Base-by-base conservation (phyloP, 2,888 invertebrate genomes). In the Apotomis turbidana region DNA sequence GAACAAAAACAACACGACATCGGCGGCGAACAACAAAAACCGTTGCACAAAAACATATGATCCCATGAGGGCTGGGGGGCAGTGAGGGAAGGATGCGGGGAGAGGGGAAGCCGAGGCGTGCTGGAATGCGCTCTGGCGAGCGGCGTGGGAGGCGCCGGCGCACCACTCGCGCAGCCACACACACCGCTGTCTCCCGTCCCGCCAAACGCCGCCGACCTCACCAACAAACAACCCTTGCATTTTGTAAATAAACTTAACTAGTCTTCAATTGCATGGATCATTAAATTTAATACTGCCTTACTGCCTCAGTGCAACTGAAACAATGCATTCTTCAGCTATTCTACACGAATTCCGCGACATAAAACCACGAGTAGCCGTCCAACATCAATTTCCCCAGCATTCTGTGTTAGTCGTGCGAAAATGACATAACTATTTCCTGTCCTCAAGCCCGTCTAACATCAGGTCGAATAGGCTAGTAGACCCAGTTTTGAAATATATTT, bases 1-100 rank as follows among this genome's bases (percentile, higher is more conserved):
- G 77, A 86, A 85, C 83, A 90, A 91, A 91, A 93, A 90, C 83
- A 87, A 90, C 83, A 85, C 85, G 87, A 88, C 84, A 83, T 87
- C 88, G 89, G 90, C 91, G 92, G 92, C 87, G 88, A 92, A 92
- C 91, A 91, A 93, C 93, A 93, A 93, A 93, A 93, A 93, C 93
- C 92, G 93, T 93, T 93, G 92, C 91, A 92, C 89, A 93, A 93
- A 93, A 93, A 93, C 93, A 93, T 93, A 93, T 93, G 93, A 93
- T 93, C 92, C 90, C 90, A 89, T 87, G 91, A 89, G 90, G 90
- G 89, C 86, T 83, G 83, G 79, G 88, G 89, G 87, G 86, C 15
- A 49, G 80, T 79, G 76, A 46, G 79, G 59, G 74, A 68, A 73
- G 74, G 76, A 66, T 68, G 76, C 76, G 79, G 81, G 77, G 83